These are phyloP conservation scores for Leguminivora glycinivorella DNA, from an alignment of 1,140 invertebrate genomes.

Conservation along the genomic window DNA sequence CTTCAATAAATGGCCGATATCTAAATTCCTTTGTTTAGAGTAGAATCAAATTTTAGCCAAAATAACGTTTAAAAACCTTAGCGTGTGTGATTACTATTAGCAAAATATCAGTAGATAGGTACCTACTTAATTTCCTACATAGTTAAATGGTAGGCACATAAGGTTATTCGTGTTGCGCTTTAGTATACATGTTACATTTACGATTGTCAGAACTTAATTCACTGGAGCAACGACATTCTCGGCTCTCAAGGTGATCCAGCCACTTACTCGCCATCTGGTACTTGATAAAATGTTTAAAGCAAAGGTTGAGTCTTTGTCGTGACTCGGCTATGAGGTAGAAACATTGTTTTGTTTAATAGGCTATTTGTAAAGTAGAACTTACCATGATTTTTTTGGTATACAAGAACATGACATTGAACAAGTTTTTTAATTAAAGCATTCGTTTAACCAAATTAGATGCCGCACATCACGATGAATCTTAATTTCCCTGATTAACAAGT, in stretches of 20 bases:
- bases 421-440: background rate
- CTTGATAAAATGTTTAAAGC: slow-evolving; percentile 49
- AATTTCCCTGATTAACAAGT: slow-evolving; percentile 46
- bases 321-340: slow-evolving; percentile 54
- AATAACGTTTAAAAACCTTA: too few species aligned
- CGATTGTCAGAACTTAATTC: slow-evolving; percentile 19
- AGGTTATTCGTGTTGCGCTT: background rate
- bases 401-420: background rate
- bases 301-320: slow-evolving; percentile 68
- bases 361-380: slow-evolving; percentile 35
- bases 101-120: too few species aligned
- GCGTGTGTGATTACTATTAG: too few species aligned
- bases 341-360: slow-evolving; percentile 55
- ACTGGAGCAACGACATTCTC: slow-evolving; percentile 53
- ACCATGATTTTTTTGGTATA: slow-evolving; percentile 30
- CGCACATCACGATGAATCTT: slow-evolving; percentile 39
- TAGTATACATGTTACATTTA: slow-evolving; percentile 21
- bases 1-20: too few species aligned
- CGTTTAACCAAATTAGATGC: too few species aligned
- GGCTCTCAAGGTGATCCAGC: slow-evolving; percentile 61
- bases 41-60: too few species aligned
- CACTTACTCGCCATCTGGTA: slow-evolving; percentile 60
- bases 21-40: too few species aligned
- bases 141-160: background rate
- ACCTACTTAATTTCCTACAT: background rate